Conservation (phyloP, 2,797 vertebrate species). For the Heterohyrax brucei region DNA sequence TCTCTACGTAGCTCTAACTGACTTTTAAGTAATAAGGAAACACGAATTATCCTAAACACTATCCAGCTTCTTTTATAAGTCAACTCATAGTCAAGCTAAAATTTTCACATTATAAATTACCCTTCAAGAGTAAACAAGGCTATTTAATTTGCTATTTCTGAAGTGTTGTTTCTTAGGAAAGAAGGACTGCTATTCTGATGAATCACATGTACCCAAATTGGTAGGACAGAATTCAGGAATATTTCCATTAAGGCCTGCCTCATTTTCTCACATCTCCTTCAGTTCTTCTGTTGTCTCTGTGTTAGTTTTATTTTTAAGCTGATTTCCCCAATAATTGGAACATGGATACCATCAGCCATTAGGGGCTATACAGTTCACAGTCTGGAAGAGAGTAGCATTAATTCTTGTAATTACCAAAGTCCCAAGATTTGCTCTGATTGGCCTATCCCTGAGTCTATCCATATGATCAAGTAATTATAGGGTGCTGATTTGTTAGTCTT, state of each 20-base stretch:
- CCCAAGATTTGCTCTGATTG: not conserved
- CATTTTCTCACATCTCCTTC: not conserved
- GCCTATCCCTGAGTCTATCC: not conserved
- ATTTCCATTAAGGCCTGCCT: not conserved
- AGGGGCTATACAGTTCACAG: not conserved
- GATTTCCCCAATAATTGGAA: not conserved
- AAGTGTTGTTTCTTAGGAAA: not conserved
- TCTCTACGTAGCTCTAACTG: conserved; percentile 4
- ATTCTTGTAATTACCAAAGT: not conserved
- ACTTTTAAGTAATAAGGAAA: not conserved
- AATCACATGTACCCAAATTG: not conserved
- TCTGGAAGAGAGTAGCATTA: not conserved
- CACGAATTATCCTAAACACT: not conserved
- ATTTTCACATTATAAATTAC: not conserved
- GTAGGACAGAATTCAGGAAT: not conserved
- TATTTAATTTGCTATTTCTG: conserved; percentile 40
- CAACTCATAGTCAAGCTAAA: not conserved
- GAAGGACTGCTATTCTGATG: not conserved
- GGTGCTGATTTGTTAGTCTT: not conserved
- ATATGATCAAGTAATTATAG: too few relatives aligned
- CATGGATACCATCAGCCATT: not conserved
- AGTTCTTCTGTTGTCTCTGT: not conserved
- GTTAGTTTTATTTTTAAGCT: not conserved
- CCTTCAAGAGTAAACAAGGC: not conserved
- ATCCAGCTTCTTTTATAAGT: conserved; percentile 20